phyloP scores from a whole-genome alignment of 1,140 invertebrate species.

The Drosophila ogumai region DNA sequence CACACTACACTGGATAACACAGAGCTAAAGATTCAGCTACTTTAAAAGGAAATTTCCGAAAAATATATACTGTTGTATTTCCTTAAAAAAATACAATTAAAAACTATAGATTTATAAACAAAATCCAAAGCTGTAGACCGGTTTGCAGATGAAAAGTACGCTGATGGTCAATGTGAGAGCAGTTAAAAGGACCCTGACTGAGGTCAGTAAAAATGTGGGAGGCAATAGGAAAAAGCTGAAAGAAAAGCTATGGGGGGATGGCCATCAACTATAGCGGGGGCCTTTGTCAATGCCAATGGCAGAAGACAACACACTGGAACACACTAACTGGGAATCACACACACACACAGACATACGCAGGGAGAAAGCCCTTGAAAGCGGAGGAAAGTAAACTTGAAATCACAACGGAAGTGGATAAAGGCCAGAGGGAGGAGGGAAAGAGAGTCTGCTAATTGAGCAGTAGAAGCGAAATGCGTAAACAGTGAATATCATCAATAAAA shows the following conservation, averaged over 20 bases:
- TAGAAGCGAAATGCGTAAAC: constrained; percentile 53
- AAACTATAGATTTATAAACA: background rate
- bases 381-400: constrained; percentile 54
- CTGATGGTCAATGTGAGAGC: constrained; percentile 24
- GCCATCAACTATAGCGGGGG: constrained; percentile 24
- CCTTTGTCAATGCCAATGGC: constrained; percentile 78
- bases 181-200: constrained; percentile 18
- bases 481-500: constrained; percentile 1
- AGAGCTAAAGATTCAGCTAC: background rate
- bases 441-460: constrained; percentile 74
- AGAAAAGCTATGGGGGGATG: constrained; percentile 3
- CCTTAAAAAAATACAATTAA: background rate
- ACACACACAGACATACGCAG: background rate
- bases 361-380: constrained; percentile 45
- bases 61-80: background rate
- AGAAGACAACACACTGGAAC: constrained; percentile 48
- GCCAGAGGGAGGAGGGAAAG: background rate
- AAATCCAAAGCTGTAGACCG: background rate
- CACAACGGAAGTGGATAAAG: constrained; percentile 54
- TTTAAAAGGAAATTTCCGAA: background rate
- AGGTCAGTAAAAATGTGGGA: constrained; percentile 32
- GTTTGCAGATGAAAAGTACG: background rate
- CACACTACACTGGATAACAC: constrained; percentile 7
- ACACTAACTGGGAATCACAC: background rate
- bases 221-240: background rate